Base-by-base conservation (phyloP, 1,140 invertebrate species). In the Melipona quadrifasciata region DNA sequence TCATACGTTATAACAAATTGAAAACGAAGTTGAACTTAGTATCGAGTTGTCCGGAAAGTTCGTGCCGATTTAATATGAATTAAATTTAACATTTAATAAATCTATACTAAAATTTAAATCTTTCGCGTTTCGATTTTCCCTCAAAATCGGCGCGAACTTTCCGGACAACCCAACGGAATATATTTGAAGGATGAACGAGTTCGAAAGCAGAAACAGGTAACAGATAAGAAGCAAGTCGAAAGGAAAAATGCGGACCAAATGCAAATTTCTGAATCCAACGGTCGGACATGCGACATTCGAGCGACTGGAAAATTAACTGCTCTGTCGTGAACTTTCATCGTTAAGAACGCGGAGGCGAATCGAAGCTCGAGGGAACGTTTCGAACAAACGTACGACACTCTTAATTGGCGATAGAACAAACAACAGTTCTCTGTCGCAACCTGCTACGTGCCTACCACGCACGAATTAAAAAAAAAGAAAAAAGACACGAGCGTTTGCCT, bases 261-360 rank as follows among this genome's bases (percentile, higher is more conserved):
- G 39, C 39, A 8, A 47, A 47, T 47, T 47, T 47, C 39, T 47
- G 39, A 6, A 47, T 47, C 39, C 39, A 47, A 8, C 39, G 39
- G 39, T 47, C 39, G 11, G 11, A 12, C n/a, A n/a, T 61, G 58
- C 1, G n/a, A n/a, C 24, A 12, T 61, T 14, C 24, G n/a, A 24
- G 11, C 0, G 24, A 61, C 14, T 10, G 14, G 58, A n/a, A 14
- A n/a, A n/a, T 61, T n/a, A n/a, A 61, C n/a, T n/a, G n/a, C n/a
- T 61, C 24, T 8, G 6, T 47, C 24, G 5, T 61, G 58, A 61
- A 4, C 11, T n/a, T n/a, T n/a, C 12, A 12, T 61, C 24, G 0
- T 14, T 14, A 61, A 4, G 1, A 0, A 4, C 14, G n/a, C 24
- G n/a, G 2, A 4, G 24, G 3, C 12, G n/a, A 2, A 4, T 4